Percentiles rank a stretch among this genome's conserved stretches.
phyloP scores from a whole-genome alignment of 2,113 vertebrate species.

The Ceyx cyanopectus region DNA sequence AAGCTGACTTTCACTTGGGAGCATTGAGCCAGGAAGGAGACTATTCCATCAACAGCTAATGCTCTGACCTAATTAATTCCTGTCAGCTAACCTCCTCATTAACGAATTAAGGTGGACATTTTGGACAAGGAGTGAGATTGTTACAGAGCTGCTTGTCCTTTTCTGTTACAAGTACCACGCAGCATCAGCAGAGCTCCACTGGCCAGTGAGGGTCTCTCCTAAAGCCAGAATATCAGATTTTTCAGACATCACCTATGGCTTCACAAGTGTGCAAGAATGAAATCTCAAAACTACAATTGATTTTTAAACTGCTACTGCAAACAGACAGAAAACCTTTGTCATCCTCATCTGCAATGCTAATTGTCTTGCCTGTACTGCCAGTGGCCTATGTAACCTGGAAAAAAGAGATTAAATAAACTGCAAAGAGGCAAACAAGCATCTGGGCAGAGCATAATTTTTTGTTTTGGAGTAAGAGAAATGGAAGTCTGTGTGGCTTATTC shows the following conservation, averaged over 20 bases:
- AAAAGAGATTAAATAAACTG: background rate
- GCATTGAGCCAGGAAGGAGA: background rate
- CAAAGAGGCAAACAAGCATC: background rate
- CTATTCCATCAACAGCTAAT: background rate
- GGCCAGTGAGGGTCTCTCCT: accelerated
- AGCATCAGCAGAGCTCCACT: background rate
- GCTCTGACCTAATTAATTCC: background rate
- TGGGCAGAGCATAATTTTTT: background rate
- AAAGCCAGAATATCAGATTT: background rate
- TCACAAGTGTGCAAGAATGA: background rate
- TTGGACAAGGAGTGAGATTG: background rate
- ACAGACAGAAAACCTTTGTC: background rate
- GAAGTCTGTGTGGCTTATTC: background rate
- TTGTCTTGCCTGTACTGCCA: background rate
- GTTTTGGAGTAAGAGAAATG: background rate
- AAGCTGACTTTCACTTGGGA: background rate
- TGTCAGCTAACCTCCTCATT: background rate
- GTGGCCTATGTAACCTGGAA: background rate
- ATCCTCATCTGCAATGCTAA: background rate
- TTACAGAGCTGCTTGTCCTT: background rate
- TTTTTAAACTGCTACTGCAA: background rate
- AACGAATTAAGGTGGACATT: background rate
- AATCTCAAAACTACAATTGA: background rate
- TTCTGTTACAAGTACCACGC: accelerated
- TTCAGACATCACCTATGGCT: background rate